Percentiles rank a stretch among this genome's conserved stretches.
phyloP scores from a whole-genome alignment of 2,888 invertebrate genomes.

The Pseudococcus viburni region DNA sequence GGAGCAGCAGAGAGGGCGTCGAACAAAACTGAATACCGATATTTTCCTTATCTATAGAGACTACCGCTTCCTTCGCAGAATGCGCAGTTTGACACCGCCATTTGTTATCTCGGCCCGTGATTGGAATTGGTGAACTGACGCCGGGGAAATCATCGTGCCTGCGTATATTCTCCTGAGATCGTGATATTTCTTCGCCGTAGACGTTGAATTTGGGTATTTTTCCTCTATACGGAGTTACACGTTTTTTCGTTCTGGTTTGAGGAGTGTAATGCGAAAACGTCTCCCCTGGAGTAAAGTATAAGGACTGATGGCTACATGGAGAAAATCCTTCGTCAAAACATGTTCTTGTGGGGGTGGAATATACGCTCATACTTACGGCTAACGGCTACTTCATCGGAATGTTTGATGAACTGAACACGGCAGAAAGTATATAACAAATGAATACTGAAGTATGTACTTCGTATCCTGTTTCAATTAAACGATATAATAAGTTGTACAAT shows the following conservation, averaged over 20 bases:
- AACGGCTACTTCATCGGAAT: neutral
- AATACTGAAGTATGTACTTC: neutral
- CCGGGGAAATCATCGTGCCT: neutral
- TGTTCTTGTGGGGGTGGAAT: slow-evolving; percentile 22
- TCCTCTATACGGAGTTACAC: neutral
- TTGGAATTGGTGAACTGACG: slow-evolving; percentile 3
- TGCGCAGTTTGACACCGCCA: neutral
- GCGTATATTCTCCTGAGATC: neutral
- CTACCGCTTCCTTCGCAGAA: slow-evolving; percentile 18
- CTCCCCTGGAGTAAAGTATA: slow-evolving; percentile 10
- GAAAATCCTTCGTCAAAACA: slow-evolving; percentile 54
- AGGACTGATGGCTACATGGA: slow-evolving; percentile 12
- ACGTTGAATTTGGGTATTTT: slow-evolving; percentile 42
- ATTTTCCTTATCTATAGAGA: slow-evolving; percentile 26
- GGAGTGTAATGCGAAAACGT: slow-evolving; percentile 5
- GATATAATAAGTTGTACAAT: too few relatives aligned
- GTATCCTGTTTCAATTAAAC: neutral
- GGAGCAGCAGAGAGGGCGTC: neutral
- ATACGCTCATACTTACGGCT: slow-evolving; percentile 26
- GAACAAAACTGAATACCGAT: slow-evolving; percentile 25
- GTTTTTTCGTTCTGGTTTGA: neutral
- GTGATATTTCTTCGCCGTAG: neutral
- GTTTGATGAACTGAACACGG: neutral
- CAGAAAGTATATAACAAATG: neutral
- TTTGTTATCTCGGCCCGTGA: neutral